These are phyloP conservation scores for Macaria liturata DNA, from an alignment of 2,888 invertebrate genomes.

Conservation along the genomic window DNA sequence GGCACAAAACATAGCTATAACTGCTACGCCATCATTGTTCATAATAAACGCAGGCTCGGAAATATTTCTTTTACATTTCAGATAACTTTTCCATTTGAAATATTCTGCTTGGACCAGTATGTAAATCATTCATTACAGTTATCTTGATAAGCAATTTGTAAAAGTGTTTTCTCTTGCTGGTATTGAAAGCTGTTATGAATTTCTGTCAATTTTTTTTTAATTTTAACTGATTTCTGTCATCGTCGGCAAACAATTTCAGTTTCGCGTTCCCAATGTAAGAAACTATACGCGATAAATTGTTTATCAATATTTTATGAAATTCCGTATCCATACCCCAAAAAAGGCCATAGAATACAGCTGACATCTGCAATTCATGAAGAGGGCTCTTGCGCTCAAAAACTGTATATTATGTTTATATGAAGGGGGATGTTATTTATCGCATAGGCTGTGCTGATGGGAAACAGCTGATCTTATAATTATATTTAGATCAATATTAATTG, in stretches of 20 bases:
- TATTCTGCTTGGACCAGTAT: constrained; percentile 12
- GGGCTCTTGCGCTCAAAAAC: constrained; percentile 45
- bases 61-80: constrained; percentile 15
- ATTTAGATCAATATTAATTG: no score
- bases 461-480: constrained; percentile 21
- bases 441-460: constrained; percentile 38
- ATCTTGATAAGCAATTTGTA: constrained; percentile 13
- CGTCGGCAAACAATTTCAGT: no score
- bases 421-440: constrained; percentile 52
- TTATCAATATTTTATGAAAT: constrained; percentile 55
- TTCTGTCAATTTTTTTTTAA: no score
- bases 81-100: constrained; percentile 3
- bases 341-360: constrained; percentile 56
- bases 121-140: constrained; percentile 23
- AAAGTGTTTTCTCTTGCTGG: constrained; percentile 12
- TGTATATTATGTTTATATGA: constrained; percentile 52
- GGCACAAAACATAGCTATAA: constrained; percentile 9
- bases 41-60: constrained; percentile 11
- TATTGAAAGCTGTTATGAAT: no score
- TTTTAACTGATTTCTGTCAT: no score
- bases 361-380: constrained; percentile 72
- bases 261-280: no score
- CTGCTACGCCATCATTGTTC: constrained; percentile 14
- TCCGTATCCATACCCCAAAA: constrained; percentile 54
- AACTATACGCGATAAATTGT: no score